phyloP scores from a whole-genome alignment of 2,888 invertebrate genomes.

The Deilephila elpenor region DNA sequence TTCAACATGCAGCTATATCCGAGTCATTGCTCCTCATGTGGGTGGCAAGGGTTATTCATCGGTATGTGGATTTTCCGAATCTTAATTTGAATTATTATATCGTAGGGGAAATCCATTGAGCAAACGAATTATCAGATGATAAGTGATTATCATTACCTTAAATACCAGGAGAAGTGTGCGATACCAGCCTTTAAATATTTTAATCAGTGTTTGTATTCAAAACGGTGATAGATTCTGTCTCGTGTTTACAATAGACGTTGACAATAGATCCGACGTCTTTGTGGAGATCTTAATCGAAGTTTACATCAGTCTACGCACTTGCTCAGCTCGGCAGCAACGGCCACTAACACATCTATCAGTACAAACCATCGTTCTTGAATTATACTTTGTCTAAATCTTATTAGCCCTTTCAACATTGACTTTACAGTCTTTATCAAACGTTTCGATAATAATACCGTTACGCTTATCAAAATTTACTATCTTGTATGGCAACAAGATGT shows the following conservation, averaged over 20 bases:
- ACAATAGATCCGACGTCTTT: neutral
- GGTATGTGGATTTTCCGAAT: neutral
- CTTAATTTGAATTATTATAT: neutral
- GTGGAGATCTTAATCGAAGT: conserved; percentile 11
- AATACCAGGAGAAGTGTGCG: neutral
- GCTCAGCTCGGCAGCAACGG: neutral
- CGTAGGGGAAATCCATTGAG: neutral
- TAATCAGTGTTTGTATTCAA: neutral
- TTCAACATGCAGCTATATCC: neutral
- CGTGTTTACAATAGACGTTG: neutral
- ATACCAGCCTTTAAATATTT: neutral
- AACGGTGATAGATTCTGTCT: neutral
- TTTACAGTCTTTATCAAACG: conserved; percentile 17
- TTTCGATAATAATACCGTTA: neutral
- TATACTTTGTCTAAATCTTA: conserved; percentile 5
- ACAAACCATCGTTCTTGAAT: conserved; percentile 9
- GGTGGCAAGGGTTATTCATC: neutral
- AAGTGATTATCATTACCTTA: neutral
- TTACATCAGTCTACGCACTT: conserved; percentile 7
- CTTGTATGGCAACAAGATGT: conserved; percentile 10
- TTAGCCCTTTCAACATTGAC: conserved; percentile 14
- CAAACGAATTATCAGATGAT: neutral
- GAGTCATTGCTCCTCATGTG: conserved; percentile 3
- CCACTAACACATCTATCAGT: neutral
- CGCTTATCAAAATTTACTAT: conserved; percentile 15